A percentile compares a stretch with the other conserved stretches of the same genome.
phyloP scores from a whole-genome alignment of 2,888 invertebrate genomes.

The Amphimallon solstitiale region DNA sequence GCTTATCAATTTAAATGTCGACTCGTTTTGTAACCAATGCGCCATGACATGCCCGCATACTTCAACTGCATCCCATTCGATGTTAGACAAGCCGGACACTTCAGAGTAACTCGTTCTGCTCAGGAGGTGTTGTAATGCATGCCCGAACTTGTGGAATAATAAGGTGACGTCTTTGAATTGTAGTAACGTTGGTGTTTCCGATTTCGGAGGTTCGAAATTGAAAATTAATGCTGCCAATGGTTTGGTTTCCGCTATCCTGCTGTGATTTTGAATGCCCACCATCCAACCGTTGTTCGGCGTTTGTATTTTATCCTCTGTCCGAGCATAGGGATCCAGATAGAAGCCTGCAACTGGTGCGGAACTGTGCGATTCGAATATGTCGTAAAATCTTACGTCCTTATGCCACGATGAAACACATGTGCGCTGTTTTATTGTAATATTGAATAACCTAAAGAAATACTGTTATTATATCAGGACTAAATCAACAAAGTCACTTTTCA shows the following conservation, averaged over 20 bases:
- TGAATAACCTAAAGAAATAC: constrained; percentile 69
- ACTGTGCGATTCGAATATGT: constrained; percentile 77
- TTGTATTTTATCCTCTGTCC: constrained; percentile 72
- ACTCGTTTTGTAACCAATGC: constrained; percentile 79
- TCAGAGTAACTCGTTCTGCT: constrained; percentile 85
- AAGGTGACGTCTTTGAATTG: constrained; percentile 79
- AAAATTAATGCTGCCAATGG: constrained; percentile 87
- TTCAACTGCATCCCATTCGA: constrained; percentile 94
- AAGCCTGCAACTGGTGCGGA: constrained; percentile 80
- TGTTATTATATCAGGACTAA: background rate
- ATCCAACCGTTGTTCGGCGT: constrained; percentile 74
- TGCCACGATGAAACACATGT: constrained; percentile 81
- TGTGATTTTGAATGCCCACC: constrained; percentile 79
- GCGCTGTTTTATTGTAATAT: constrained; percentile 77
- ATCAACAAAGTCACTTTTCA: too few species aligned
- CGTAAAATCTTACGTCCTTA: constrained; percentile 84
- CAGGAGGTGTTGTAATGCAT: constrained; percentile 85
- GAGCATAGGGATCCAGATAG: constrained; percentile 84
- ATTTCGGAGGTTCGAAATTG: constrained; percentile 77
- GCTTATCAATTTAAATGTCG: constrained; percentile 70
- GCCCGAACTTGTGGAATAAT: constrained; percentile 88
- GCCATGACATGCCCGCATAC: constrained; percentile 85
- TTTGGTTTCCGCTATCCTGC: constrained; percentile 70
- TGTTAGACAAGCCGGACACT: constrained; percentile 83
- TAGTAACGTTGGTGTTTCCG: constrained; percentile 75